Conservation (phyloP, 2,888 invertebrate genomes). For the Ceratothoa steindachneri region DNA sequence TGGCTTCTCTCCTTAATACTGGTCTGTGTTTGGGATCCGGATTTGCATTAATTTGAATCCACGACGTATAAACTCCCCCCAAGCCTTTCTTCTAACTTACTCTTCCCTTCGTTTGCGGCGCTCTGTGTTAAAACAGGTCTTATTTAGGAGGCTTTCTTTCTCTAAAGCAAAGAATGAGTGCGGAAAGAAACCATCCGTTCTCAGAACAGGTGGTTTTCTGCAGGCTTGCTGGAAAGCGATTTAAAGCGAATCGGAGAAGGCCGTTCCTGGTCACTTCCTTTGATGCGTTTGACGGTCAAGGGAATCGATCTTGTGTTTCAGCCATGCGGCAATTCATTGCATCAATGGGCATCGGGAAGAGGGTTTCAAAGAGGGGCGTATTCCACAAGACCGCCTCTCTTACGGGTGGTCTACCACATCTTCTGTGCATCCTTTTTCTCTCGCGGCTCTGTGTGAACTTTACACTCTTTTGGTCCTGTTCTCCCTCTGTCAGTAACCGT, state of each 20-base stretch:
- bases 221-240: neutral
- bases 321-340: constrained; percentile 4
- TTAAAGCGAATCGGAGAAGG: neutral
- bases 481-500: neutral
- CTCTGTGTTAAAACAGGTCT: too few species aligned
- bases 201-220: neutral
- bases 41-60: too few species aligned
- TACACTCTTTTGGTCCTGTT: neutral
- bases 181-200: neutral
- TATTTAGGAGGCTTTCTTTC: too few species aligned
- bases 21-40: too few species aligned
- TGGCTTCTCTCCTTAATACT: too few species aligned
- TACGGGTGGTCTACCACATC: neutral
- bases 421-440: neutral
- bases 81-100: too few species aligned
- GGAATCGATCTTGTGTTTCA: constrained; percentile 1
- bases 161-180: neutral
- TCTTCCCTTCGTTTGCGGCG: too few species aligned
- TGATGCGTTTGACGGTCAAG: neutral
- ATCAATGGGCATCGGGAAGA: neutral
- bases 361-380: neutral
- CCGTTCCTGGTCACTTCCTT: neutral
- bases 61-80: too few species aligned
- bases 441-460: too few species aligned
- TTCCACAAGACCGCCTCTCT: neutral